Conservation (phyloP, 2,888 invertebrate genomes). For the Arenicola marina region DNA sequence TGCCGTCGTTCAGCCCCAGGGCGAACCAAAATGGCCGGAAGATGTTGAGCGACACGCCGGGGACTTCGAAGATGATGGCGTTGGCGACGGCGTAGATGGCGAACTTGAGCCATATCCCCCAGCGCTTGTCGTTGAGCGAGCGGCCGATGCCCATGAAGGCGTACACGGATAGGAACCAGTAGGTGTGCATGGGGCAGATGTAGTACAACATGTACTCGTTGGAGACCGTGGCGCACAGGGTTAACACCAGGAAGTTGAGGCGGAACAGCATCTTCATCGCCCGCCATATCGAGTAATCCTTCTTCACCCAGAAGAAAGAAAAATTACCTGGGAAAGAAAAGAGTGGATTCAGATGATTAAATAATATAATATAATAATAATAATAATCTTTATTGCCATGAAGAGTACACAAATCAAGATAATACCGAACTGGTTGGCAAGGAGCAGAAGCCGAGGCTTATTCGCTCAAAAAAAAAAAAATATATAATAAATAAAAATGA, state of each 20-base stretch:
- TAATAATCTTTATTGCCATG: too few relatives aligned
- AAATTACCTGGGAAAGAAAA: conserved; percentile 44
- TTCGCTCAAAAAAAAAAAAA: too few relatives aligned
- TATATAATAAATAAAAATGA: too few relatives aligned
- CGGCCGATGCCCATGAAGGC: conserved; percentile 39
- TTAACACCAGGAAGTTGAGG: conserved; percentile 46
- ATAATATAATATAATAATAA: not conserved
- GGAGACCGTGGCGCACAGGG: conserved; percentile 39
- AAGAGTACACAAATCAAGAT: too few relatives aligned
- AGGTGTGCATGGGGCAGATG: conserved; percentile 53
- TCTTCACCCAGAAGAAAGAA: conserved; percentile 49
- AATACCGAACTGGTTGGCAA: too few relatives aligned
- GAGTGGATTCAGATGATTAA: not conserved
- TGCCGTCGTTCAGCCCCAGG: conserved; percentile 36
- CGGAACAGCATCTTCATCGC: conserved; percentile 49
- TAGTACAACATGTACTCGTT: conserved; percentile 52
- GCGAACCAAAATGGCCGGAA: conserved; percentile 41
- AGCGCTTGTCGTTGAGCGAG: conserved; percentile 40
- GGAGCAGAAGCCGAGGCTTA: too few relatives aligned
- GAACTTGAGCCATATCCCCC: conserved; percentile 44
- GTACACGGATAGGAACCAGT: conserved; percentile 49
- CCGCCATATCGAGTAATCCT: conserved; percentile 45
- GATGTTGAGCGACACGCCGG: conserved; percentile 30
- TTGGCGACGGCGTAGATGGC: conserved; percentile 38
- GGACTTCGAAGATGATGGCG: conserved; percentile 42